Evolutionary conservation across 2,797 vertebrate genomes (phyloP).

Genomic region (Helostoma temminkii): DNA sequence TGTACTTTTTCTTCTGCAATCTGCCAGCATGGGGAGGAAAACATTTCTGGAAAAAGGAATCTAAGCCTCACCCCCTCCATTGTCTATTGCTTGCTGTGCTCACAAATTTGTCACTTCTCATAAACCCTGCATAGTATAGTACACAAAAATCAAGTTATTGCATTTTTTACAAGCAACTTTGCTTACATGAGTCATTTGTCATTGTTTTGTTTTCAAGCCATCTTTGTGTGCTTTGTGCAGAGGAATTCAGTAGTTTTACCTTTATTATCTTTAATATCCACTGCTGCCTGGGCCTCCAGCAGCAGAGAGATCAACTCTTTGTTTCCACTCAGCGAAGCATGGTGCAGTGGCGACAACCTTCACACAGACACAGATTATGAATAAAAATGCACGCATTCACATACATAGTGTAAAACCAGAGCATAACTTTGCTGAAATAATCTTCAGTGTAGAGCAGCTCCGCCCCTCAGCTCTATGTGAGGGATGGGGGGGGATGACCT

Average conservation of each 20-base stretch:
- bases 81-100: conserved; percentile 60
- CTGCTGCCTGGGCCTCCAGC: conserved; percentile 94
- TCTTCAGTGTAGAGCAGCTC: conserved; percentile 73
- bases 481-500: conserved; percentile 80
- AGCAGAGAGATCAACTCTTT: conserved; percentile 95
- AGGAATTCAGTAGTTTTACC: conserved; percentile 71
- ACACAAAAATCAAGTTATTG: conserved; percentile 22
- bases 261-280: conserved; percentile 99
- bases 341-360: conserved; percentile 96
- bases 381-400: conserved; percentile 65
- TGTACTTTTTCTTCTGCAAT: conserved; percentile 43
- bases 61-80: conserved; percentile 37
- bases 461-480: conserved; percentile 71
- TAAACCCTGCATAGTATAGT: conserved; percentile 24
- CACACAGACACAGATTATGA: conserved; percentile 72
- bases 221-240: conserved; percentile 11
- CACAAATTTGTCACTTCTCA: conserved; percentile 61
- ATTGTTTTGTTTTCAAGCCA: conserved; percentile 20
- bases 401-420: conserved; percentile 56
- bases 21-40: conserved; percentile 45
- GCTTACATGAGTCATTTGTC: too few relatives aligned
- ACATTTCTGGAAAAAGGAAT: conserved; percentile 30
- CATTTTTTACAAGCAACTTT: conserved; percentile 42
- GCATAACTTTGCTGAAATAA: conserved; percentile 73
- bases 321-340: conserved; percentile 96